phyloP scores from a whole-genome alignment of 2,797 vertebrate genomes.

The Melanotaenia pygmaea region DNA sequence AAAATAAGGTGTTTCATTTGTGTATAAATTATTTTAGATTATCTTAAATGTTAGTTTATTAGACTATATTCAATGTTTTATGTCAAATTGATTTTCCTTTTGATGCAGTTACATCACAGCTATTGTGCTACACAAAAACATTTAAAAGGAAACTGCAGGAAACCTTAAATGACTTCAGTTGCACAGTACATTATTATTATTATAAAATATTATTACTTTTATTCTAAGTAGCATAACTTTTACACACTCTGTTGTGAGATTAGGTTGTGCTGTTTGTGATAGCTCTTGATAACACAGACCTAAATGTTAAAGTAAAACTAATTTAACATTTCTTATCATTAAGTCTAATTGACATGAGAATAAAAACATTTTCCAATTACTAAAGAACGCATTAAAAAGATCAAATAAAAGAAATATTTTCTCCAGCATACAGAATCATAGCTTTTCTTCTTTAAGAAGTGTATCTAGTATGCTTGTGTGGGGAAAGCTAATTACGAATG shows the following conservation, averaged over 20 bases:
- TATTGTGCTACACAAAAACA: neutral
- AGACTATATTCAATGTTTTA: neutral
- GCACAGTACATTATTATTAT: too few species aligned
- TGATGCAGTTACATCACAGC: conserved; percentile 2
- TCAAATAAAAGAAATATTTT: neutral
- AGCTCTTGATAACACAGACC: neutral
- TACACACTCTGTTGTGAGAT: neutral
- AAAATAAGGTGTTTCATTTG: neutral
- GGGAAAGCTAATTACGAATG: conserved; percentile 8
- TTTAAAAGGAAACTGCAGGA: conserved; percentile 8
- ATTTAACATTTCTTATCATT: neutral
- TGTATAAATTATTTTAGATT: conserved; percentile 4
- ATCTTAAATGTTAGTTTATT: neutral
- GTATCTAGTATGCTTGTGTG: neutral
- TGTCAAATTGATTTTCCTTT: neutral
- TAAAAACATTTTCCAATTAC: conserved; percentile 3
- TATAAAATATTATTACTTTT: too few species aligned
- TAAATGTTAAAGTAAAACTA: neutral
- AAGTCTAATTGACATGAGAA: neutral
- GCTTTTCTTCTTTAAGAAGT: conserved; percentile 1
- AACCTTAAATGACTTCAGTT: neutral
- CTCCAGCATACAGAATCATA: neutral
- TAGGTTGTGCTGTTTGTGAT: neutral
- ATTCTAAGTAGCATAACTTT: too few species aligned
- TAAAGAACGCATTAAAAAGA: neutral